Evolutionary conservation across 2,113 vertebrate genomes (phyloP).

Genomic region (Nothoprocta pentlandii): DNA sequence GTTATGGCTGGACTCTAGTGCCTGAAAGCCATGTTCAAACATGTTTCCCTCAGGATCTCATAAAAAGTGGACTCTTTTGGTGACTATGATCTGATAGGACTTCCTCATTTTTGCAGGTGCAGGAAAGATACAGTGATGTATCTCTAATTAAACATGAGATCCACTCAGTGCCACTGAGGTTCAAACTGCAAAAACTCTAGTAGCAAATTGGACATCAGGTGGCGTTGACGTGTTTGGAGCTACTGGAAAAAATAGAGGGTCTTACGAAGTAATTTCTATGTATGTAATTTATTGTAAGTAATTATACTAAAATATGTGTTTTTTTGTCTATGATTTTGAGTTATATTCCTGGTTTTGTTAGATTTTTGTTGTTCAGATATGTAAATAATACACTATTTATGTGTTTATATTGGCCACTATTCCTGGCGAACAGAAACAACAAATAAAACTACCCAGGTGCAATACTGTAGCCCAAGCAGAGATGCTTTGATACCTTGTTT

Average conservation of each 20-base stretch:
- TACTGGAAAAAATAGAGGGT: neutral
- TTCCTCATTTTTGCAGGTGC: neutral
- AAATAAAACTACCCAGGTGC: neutral
- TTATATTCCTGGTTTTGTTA: neutral
- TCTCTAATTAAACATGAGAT: neutral
- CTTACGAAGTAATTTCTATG: neutral
- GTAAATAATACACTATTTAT: neutral
- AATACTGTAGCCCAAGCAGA: neutral
- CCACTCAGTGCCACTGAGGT: neutral
- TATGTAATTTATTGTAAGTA: neutral
- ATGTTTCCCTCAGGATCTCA: neutral
- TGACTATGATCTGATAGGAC: neutral
- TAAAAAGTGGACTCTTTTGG: neutral
- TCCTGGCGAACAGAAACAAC: accelerated
- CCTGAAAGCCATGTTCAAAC: neutral
- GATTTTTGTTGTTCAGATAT: neutral
- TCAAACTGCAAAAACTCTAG: accelerated
- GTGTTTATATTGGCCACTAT: neutral
- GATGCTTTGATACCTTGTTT: neutral
- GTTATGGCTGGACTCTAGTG: neutral
- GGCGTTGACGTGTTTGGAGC: neutral
- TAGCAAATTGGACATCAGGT: neutral
- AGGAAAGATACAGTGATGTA: neutral
- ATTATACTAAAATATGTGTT: neutral
- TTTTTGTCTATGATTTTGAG: neutral